These are phyloP conservation scores for Brachymystax lenok DNA, from an alignment of 2,797 vertebrate genomes.

Conservation along the genomic window DNA sequence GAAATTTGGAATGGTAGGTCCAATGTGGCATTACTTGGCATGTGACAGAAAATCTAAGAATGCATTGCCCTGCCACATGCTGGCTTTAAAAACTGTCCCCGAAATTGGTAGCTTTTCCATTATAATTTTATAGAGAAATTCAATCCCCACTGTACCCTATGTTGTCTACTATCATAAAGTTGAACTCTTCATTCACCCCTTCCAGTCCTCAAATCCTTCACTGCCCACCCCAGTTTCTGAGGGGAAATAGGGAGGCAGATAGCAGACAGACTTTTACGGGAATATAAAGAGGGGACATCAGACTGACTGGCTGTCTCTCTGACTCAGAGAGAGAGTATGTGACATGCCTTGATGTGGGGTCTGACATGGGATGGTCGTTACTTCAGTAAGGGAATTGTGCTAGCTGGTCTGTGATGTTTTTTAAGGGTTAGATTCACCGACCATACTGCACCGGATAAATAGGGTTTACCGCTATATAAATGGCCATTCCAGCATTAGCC, in stretches of 20 bases:
- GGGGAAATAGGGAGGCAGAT: conserved; percentile 34
- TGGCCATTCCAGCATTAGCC: neutral
- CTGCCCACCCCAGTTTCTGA: neutral
- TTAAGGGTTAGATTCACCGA: conserved; percentile 45
- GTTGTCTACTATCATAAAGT: neutral
- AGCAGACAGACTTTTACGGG: conserved; percentile 63
- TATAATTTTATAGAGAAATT: neutral
- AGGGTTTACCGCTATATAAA: neutral
- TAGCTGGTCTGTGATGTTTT: conserved; percentile 40
- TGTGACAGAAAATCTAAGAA: no score
- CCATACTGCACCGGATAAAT: neutral
- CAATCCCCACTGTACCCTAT: neutral
- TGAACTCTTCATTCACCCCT: neutral
- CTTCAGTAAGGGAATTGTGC: conserved; percentile 33
- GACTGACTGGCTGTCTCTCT: conserved; percentile 49
- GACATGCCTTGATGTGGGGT: conserved; percentile 49
- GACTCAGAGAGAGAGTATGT: conserved; percentile 12
- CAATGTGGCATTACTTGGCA: conserved; percentile 22
- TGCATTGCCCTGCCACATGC: no score
- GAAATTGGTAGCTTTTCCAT: no score
- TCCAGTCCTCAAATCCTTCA: neutral
- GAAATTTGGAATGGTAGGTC: conserved; percentile 16
- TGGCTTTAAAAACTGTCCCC: no score
- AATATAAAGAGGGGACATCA: conserved; percentile 58
- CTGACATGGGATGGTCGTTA: conserved; percentile 63